Percentiles rank a stretch among this genome's conserved stretches.
Conservation (phyloP, 64 coral and sea anemone genomes). For the Catalaphyllia jardinei region DNA sequence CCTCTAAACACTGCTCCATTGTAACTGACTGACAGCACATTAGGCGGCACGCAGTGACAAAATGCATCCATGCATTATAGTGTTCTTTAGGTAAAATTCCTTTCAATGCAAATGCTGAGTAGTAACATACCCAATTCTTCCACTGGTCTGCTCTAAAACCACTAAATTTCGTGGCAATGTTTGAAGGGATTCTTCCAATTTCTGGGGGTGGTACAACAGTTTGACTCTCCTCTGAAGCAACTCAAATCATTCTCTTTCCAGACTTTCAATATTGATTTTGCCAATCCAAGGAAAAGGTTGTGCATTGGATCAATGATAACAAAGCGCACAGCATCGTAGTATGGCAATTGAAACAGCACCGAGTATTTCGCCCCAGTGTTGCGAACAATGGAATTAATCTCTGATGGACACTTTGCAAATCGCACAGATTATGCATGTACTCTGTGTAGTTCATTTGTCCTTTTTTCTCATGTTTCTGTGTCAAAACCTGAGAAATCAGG, state of each 20-base stretch:
- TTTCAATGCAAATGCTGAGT: slow-evolving; percentile 53
- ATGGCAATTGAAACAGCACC: slow-evolving; percentile 25
- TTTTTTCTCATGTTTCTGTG: slow-evolving; percentile 1
- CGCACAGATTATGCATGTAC: background rate
- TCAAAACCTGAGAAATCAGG: slow-evolving; percentile 48
- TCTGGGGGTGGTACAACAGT: slow-evolving; percentile 22
- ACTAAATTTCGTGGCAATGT: slow-evolving; percentile 21
- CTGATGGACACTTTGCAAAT: background rate
- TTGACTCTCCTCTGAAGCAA: slow-evolving; percentile 32
- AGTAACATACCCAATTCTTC: slow-evolving; percentile 55
- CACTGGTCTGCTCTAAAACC: slow-evolving; percentile 52
- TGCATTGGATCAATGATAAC: slow-evolving; percentile 65
- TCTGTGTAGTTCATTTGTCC: slow-evolving; percentile 13
- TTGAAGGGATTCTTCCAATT: slow-evolving; percentile 47
- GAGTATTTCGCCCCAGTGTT: slow-evolving; percentile 44
- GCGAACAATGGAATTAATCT: background rate
- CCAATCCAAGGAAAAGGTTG: slow-evolving; percentile 44
- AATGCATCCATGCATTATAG: slow-evolving; percentile 24
- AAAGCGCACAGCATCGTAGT: slow-evolving; percentile 59
- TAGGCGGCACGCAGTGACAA: slow-evolving; percentile 35
- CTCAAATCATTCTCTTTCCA: slow-evolving; percentile 40
- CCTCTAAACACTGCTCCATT: slow-evolving; percentile 1
- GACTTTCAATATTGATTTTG: slow-evolving; percentile 21
- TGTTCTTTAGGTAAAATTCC: slow-evolving; percentile 15
- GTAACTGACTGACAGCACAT: slow-evolving; percentile 1